Base-by-base conservation (phyloP, 2,113 vertebrate species). In the Chaenogobius annularis region DNA sequence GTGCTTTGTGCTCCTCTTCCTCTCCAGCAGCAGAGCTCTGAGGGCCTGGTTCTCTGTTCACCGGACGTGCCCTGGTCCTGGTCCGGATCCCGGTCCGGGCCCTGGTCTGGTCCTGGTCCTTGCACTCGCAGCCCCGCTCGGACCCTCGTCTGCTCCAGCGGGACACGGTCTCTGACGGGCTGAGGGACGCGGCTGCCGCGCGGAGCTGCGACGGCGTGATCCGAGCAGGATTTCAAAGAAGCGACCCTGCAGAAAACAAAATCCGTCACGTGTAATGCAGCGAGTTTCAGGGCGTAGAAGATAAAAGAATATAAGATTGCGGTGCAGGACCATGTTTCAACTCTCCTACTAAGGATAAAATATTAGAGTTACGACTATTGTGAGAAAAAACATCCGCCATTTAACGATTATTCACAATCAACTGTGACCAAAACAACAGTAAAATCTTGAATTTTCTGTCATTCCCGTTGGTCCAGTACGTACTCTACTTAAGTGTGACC, bases 171-270 rank as follows among this genome's bases (percentile, higher is more conserved):
- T 0, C 54, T 13, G 44, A 17, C 2, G 66, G 77, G 78, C 79
- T 59, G 1, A 99, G 84, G 79, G 94, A 93, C 52, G 92, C 79
- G 0, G 96, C 95, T 0, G 87, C 37, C 0, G 72, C 87, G 2
- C 89, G 86, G 13, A 98, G 94, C 82, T 93, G 93, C 68, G 81
- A 82, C 0, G 88, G 81, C 35, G 73, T 95, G 69, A 97, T 82
- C 48, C 94, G 91, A 11, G 90, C 93, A 1, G 96, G 79, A 99
- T 96, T 75, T 96, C 95, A 96, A 96, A 99, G 91, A 99, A 99
- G 10, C n/a, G 90, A 91, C 86, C 97, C 97, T 99, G 64, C 35
- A 66, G 3, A 80, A 59, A 71, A 54, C 15, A 77, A 14, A 3
- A 31, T n/a, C 22, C 1, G n/a, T n/a, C 20, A 20, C 1, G 6